phyloP scores from a whole-genome alignment of 2,888 invertebrate genomes.

The Odontocolon sp. region DNA sequence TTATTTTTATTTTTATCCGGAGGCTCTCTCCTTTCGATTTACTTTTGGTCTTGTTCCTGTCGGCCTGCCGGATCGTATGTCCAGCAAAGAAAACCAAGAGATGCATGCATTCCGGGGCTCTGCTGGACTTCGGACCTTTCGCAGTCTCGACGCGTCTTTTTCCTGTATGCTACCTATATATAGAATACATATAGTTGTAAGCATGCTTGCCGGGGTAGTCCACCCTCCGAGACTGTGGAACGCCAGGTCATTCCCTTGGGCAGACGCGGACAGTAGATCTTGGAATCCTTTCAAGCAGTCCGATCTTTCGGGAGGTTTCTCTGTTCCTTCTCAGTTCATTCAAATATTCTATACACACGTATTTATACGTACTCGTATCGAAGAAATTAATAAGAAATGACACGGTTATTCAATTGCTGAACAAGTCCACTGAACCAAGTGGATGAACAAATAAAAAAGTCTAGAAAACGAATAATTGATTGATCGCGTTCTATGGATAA shows the following conservation, averaged over 20 bases:
- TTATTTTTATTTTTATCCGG: conserved; percentile 37
- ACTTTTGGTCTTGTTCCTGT: conserved; percentile 53
- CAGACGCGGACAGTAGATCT: conserved; percentile 25
- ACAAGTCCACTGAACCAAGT: no score
- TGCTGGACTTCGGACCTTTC: conserved; percentile 42
- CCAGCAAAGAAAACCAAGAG: conserved; percentile 64
- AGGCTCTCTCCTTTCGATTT: conserved; percentile 46
- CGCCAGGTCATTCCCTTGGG: background rate
- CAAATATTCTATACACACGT: conserved; percentile 1
- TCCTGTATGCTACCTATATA: background rate
- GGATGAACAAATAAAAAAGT: no score
- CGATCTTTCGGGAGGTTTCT: background rate
- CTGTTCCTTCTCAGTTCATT: conserved; percentile 13
- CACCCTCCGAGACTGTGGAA: conserved; percentile 21
- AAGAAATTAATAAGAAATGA: no score
- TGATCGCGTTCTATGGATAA: no score
- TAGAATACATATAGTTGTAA: conserved; percentile 1
- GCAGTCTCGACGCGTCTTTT: conserved; percentile 45
- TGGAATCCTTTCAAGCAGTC: conserved; percentile 28
- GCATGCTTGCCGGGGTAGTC: conserved; percentile 14
- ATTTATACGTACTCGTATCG: no score
- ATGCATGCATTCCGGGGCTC: conserved; percentile 71
- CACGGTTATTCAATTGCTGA: no score
- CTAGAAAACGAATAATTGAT: no score
- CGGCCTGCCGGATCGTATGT: conserved; percentile 12